A percentile compares a stretch with the other conserved stretches of the same genome.
These are phyloP conservation scores for Lipotes vexillifer DNA, from an alignment of 2,113 vertebrate species.

Conservation along the genomic window DNA sequence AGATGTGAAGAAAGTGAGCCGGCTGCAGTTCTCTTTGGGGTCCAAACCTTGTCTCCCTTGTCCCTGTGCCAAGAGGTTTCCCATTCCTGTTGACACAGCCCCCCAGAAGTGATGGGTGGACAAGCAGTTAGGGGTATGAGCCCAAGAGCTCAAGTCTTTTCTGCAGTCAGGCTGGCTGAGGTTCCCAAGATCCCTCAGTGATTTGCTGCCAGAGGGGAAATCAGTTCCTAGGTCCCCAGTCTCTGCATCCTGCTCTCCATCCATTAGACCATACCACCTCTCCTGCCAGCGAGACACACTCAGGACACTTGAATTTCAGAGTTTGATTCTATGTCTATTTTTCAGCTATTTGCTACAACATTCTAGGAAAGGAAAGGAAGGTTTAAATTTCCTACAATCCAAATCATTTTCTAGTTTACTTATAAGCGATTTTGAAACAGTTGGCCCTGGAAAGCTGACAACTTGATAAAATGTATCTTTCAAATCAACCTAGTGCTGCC, in stretches of 20 bases:
- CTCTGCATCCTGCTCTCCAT: not conserved
- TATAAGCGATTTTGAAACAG: conserved; percentile 70
- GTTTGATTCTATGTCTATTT: conserved; percentile 65
- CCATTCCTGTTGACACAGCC: not conserved
- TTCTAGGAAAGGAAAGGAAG: conserved; percentile 51
- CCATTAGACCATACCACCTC: not conserved
- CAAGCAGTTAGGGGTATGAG: not conserved
- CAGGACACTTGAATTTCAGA: conserved; percentile 60
- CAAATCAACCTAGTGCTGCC: conserved; percentile 63
- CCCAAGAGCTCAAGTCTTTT: not conserved
- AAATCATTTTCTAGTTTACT: conserved; percentile 75
- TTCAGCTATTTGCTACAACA: conserved; percentile 62
- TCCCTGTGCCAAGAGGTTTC: not conserved
- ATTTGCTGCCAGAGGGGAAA: not conserved
- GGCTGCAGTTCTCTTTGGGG: not conserved
- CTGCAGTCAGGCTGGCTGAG: not conserved
- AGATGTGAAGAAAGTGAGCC: not conserved
- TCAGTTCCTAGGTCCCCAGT: not conserved
- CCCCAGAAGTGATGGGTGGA: not conserved
- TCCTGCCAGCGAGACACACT: not conserved
- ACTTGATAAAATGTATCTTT: conserved; percentile 71
- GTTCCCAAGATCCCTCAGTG: conserved; percentile 13
- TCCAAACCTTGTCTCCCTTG: not conserved
- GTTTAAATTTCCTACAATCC: conserved; percentile 70
- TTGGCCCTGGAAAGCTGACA: conserved; percentile 64